Evolutionary conservation across 2,888 invertebrate species (phyloP), one percentile per base, ranked within the genome.

Genomic region (Drosophila kanekoi): DNA sequence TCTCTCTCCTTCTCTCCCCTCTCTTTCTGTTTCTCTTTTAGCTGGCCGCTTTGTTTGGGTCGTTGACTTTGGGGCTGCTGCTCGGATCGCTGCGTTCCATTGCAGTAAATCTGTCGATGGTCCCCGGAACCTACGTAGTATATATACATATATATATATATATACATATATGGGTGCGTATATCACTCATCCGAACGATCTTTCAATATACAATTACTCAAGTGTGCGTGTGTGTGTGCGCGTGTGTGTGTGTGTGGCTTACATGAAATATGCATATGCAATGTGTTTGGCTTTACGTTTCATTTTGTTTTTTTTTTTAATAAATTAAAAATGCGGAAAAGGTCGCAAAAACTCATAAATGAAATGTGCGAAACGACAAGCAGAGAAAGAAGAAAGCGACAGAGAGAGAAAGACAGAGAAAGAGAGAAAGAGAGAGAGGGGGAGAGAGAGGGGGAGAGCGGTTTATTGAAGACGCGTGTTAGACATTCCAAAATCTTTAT

Each of bases 51-150:
- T 40, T 18, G 66, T 20, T 61, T 54, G 61, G 76, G 72, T 76
- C 76, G 64, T 62, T 76, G 76, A 76, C 75, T 75, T 65, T 70
- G 52, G 16, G 44, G 23, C 58, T 61, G 53, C 53, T 56, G 57
- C 28, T 52, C 54, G 51, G 64, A 61, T 75, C 75, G 71, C 23
- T 61, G 76, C 67, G 67, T 76, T 71, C 73, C 81, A 81, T 76
- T 81, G 81, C 81, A 81, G 81, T 81, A 81, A 81, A 81, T 81
- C 81, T 84, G 81, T 81, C 81, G 79, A 81, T 84, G 76, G 79
- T 61, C 16, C 61, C 54, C 56, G 33, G 14, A 35, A n/a, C 23
- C 16, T 40, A 10, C 16, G 10, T 16, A 40, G 23, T 47, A 40
- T 48, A 41, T 35, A 43, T 35, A 16, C n/a, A n/a, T n/a, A n/a